These are phyloP conservation scores for Potorous gilbertii DNA, from an alignment of 2,797 vertebrate species.

Conservation along the genomic window DNA sequence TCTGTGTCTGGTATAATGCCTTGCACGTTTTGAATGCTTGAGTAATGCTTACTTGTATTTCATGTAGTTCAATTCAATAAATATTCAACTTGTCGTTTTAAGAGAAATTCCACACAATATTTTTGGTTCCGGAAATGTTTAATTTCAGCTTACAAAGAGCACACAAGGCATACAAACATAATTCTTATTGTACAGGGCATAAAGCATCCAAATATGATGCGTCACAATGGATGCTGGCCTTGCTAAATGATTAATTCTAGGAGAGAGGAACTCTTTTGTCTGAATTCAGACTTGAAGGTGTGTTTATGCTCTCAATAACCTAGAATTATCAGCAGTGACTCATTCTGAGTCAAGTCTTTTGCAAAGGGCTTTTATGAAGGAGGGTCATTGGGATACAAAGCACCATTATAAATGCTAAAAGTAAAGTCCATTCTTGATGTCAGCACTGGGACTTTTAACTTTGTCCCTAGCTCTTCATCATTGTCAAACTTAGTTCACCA, in stretches of 20 bases:
- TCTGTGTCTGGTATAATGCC: neutral
- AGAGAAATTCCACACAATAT: neutral
- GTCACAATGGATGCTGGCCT: conserved; percentile 10
- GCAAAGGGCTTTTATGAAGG: conserved; percentile 10
- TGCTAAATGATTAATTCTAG: conserved; percentile 25
- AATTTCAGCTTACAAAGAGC: neutral
- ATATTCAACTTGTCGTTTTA: neutral
- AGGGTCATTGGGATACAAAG: neutral
- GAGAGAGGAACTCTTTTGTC: conserved; percentile 37
- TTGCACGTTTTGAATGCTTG: neutral
- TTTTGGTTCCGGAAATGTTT: neutral
- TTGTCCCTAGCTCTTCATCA: neutral
- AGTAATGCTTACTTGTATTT: neutral
- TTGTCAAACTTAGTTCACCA: conserved; percentile 24
- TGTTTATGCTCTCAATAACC: conserved; percentile 33
- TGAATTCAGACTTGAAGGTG: conserved; percentile 23
- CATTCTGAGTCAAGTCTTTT: conserved; percentile 20
- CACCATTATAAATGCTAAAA: neutral
- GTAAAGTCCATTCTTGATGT: neutral
- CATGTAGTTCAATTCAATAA: neutral
- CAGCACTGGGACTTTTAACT: conserved; percentile 10
- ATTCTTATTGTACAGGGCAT: conserved; percentile 17
- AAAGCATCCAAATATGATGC: neutral
- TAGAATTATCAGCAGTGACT: neutral
- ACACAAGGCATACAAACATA: neutral